Conservation (phyloP, 2,797 vertebrate genomes). For the Lepilemur septentrionalis region DNA sequence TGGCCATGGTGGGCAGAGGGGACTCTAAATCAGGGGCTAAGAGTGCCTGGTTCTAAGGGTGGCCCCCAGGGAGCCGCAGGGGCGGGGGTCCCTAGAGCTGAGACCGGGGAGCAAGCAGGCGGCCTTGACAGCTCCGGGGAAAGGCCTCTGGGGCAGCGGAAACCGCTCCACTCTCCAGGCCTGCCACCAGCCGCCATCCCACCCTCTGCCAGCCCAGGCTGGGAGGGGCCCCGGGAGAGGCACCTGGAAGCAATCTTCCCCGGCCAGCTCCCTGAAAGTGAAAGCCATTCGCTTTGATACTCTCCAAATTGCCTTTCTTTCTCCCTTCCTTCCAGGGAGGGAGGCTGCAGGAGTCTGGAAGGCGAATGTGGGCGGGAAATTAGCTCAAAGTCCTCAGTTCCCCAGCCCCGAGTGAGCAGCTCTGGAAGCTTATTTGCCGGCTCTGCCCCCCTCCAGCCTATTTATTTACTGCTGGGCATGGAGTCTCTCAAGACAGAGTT, state of each 20-base stretch:
- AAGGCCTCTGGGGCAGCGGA: rapidly evolving
- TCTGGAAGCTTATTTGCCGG: rapidly evolving
- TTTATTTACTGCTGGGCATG: background rate
- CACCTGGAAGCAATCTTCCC: slow-evolving; percentile 93
- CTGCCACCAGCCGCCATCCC: background rate
- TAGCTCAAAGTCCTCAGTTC: slow-evolving; percentile 84
- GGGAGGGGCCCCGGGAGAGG: slow-evolving; percentile 39
- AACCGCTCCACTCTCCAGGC: background rate
- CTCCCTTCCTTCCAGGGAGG: slow-evolving; percentile 59
- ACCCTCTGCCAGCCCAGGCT: background rate
- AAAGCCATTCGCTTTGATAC: slow-evolving; percentile 89
- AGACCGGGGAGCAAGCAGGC: background rate
- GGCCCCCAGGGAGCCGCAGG: rapidly evolving
- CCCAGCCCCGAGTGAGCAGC: slow-evolving; percentile 75
- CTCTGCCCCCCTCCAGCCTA: background rate
- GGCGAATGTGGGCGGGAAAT: slow-evolving; percentile 72
- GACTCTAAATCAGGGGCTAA: background rate
- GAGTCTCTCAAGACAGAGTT: background rate
- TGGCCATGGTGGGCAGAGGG: background rate
- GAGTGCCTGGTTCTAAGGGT: too few relatives aligned
- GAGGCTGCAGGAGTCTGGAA: background rate
- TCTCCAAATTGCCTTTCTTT: slow-evolving; percentile 82
- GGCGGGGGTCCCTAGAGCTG: background rate
- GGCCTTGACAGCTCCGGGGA: background rate
- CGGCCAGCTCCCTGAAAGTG: slow-evolving; percentile 91